Evolutionary conservation across 1,140 invertebrate species (phyloP).

Genomic region (Neocloeon triangulifer): DNA sequence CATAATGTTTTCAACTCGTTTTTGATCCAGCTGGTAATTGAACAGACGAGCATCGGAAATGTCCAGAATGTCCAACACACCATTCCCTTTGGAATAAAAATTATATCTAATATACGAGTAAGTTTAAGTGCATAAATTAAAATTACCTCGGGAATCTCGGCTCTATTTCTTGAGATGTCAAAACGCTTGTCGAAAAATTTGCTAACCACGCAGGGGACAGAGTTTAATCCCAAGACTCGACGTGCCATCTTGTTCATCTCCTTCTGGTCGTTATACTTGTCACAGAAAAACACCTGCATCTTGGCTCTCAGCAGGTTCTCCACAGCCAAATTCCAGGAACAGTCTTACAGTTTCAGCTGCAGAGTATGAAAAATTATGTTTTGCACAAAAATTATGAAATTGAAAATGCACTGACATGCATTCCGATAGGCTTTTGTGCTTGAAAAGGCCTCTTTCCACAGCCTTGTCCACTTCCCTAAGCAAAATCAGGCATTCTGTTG

Average conservation of each 20-base stretch:
- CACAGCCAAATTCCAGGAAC: slow-evolving; percentile 41
- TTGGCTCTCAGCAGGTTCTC: slow-evolving; percentile 37
- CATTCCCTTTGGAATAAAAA: no score
- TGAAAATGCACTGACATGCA: slow-evolving; percentile 14
- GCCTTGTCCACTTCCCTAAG: slow-evolving; percentile 27
- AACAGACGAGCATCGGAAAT: slow-evolving; percentile 51
- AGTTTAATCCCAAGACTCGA: slow-evolving; percentile 8
- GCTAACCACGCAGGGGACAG: no score
- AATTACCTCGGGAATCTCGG: no score
- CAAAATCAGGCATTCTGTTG: slow-evolving; percentile 28
- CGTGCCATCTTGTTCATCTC: slow-evolving; percentile 16
- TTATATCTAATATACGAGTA: no score
- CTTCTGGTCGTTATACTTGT: slow-evolving; percentile 8
- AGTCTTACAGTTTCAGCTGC: slow-evolving; percentile 30
- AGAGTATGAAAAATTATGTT: slow-evolving; percentile 4
- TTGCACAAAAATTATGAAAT: slow-evolving; percentile 4
- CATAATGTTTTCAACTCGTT: slow-evolving; percentile 39
- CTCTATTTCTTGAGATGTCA: no score
- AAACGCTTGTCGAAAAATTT: slow-evolving; percentile 30
- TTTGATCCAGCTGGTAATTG: slow-evolving; percentile 68
- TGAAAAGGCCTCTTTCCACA: slow-evolving; percentile 27
- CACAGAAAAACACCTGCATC: slow-evolving; percentile 5
- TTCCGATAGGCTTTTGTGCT: slow-evolving; percentile 46
- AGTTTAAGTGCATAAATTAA: no score
- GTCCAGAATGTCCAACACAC: slow-evolving; percentile 38